These are phyloP conservation scores for Zapus hudsonius DNA, from an alignment of 2,113 vertebrate genomes.

Conservation along the genomic window DNA sequence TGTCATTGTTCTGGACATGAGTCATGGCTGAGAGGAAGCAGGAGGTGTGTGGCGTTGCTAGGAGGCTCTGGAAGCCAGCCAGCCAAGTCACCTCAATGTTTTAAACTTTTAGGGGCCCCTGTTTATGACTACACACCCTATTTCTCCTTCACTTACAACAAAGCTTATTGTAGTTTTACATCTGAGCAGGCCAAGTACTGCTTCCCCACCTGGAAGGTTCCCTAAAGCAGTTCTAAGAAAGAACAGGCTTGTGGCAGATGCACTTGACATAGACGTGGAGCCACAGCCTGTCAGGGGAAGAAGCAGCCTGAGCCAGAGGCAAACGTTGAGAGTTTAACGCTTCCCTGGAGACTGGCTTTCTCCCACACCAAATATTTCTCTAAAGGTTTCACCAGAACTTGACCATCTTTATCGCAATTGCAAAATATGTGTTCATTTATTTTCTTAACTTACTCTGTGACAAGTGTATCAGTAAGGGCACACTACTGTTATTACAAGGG, in stretches of 20 bases:
- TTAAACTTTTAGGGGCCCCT: background rate
- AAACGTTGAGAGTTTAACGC: background rate
- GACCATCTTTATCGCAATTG: background rate
- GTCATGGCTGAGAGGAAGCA: slow-evolving; percentile 15
- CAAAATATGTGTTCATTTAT: background rate
- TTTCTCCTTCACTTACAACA: background rate
- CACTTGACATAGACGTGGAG: background rate
- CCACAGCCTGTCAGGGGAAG: background rate
- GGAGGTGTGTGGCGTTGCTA: background rate
- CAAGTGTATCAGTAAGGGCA: background rate
- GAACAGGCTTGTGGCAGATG: background rate
- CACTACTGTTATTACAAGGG: background rate
- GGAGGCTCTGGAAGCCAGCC: background rate
- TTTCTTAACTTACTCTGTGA: background rate
- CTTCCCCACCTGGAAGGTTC: background rate
- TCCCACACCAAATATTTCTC: rapidly evolving
- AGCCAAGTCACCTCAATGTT: background rate
- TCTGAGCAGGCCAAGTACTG: background rate
- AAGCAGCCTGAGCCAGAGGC: background rate
- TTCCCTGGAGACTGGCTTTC: background rate
- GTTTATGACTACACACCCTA: background rate
- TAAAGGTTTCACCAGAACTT: background rate
- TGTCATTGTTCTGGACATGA: slow-evolving; percentile 20
- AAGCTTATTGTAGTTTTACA: background rate
- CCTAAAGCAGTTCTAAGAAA: background rate